phyloP scores from a whole-genome alignment of 2,888 invertebrate genomes.

The Drosophila anomalata region DNA sequence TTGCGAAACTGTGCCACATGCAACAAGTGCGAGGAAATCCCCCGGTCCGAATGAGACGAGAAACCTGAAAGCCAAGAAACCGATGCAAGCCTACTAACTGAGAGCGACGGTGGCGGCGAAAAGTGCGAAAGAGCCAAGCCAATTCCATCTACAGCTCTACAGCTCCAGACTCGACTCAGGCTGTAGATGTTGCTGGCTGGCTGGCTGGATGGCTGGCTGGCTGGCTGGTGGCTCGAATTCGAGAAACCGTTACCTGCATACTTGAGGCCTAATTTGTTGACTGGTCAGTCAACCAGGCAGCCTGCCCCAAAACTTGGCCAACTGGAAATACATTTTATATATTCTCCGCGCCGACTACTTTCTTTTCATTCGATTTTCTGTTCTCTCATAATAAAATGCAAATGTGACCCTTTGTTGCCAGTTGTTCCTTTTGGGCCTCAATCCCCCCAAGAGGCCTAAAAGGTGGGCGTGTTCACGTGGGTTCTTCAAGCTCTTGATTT shows the following conservation, averaged over 20 bases:
- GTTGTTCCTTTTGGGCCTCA: not conserved
- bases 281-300: conserved; percentile 35
- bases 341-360: conserved; percentile 35
- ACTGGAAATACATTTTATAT: conserved; percentile 48
- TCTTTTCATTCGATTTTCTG: conserved; percentile 48
- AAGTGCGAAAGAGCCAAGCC: conserved; percentile 12
- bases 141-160: not conserved
- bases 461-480: conserved; percentile 2
- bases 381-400: conserved; percentile 43
- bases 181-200: too few relatives aligned
- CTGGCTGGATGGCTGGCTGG: conserved; percentile 25
- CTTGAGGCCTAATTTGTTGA: conserved; percentile 60
- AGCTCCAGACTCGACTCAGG: conserved; percentile 9
- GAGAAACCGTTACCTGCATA: conserved; percentile 72
- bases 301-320: conserved; percentile 50
- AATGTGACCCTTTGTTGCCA: conserved; percentile 32
- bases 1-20: conserved; percentile 37
- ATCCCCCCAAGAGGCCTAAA: not conserved
- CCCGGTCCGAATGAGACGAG: conserved; percentile 19
- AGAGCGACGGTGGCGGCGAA: conserved; percentile 9
- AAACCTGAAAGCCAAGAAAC: conserved; percentile 14
- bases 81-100: not conserved
- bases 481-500: not conserved
- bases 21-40: conserved; percentile 65
- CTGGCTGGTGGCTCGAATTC: conserved; percentile 35